Conservation (phyloP, 2,888 invertebrate species). For the Orthosia cruda region DNA sequence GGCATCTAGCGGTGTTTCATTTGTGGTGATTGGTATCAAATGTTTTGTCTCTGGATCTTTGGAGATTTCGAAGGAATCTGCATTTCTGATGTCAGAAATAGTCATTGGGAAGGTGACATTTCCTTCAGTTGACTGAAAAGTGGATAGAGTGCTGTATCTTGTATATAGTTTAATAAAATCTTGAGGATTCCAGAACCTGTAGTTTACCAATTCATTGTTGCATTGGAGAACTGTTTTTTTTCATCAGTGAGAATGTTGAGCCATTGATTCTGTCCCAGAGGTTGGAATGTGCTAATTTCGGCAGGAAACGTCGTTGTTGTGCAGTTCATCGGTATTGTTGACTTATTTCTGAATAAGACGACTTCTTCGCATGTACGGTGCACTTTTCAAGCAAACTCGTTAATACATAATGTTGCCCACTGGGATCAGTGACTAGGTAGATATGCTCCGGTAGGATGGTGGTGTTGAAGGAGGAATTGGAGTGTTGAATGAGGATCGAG, state of each 20-base stretch:
- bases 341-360: background rate
- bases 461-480: background rate
- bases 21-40: too few species aligned
- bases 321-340: background rate
- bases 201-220: too few species aligned
- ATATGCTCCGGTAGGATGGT: background rate
- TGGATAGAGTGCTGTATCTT: background rate
- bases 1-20: too few species aligned
- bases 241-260: too few species aligned
- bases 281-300: background rate
- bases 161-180: background rate
- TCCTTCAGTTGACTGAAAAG: too few species aligned
- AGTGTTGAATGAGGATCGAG: background rate
- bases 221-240: too few species aligned
- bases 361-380: too few species aligned
- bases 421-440: background rate
- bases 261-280: background rate
- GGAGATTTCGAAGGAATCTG: too few species aligned
- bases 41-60: too few species aligned
- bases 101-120: too few species aligned
- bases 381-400: background rate
- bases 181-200: background rate
- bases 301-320: background rate
- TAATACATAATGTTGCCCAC: too few species aligned
- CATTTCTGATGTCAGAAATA: too few species aligned